These are phyloP conservation scores for Colletes gigas DNA, from an alignment of 1,140 invertebrate genomes.

Conservation along the genomic window DNA sequence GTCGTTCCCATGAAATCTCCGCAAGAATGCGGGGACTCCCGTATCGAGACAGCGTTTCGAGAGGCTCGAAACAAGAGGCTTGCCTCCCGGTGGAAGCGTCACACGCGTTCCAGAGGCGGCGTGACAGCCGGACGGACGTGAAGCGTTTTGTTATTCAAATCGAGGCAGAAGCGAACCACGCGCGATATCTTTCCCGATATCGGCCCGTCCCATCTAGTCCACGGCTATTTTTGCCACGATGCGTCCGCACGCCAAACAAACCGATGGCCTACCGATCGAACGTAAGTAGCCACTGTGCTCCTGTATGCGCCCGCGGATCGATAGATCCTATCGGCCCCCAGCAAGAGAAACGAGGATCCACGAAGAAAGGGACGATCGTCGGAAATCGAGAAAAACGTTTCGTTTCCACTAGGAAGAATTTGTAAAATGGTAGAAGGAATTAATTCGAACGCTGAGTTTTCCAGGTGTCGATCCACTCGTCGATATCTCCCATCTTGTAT, in stretches of 20 bases:
- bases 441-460: conserved; percentile 20
- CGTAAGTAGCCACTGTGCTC: conserved; percentile 48
- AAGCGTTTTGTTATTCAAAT: conserved; percentile 70
- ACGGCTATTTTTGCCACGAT: conserved; percentile 62
- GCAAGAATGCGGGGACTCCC: conserved; percentile 26
- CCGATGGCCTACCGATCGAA: conserved; percentile 26
- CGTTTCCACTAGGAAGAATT: not conserved
- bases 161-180: conserved; percentile 51
- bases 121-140: conserved; percentile 60
- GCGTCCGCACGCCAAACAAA: conserved; percentile 26
- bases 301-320: conserved; percentile 45
- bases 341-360: conserved; percentile 36
- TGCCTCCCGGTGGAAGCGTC: conserved; percentile 32
- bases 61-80: conserved; percentile 34
- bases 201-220: conserved; percentile 64
- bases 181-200: conserved; percentile 68
- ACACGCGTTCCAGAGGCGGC: conserved; percentile 37
- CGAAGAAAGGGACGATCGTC: conserved; percentile 24
- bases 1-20: conserved; percentile 4
- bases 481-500: not conserved
- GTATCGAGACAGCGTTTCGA: conserved; percentile 46
- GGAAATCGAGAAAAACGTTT: not conserved
- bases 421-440: not conserved
- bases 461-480: not conserved
- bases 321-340: conserved; percentile 62